Base-by-base conservation (phyloP, 2,888 invertebrate species). In the Andricus quercusramuli region DNA sequence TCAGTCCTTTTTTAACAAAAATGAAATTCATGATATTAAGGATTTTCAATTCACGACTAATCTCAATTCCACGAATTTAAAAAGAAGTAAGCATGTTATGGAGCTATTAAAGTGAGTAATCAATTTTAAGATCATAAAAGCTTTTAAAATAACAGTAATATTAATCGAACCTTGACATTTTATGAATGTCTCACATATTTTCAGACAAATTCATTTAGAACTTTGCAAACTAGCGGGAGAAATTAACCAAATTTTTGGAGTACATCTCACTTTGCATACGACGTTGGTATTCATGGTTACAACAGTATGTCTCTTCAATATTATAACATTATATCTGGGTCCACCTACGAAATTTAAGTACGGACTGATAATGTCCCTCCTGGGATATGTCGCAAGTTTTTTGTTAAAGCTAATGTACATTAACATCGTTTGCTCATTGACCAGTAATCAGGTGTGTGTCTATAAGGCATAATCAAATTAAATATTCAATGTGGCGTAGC, bases 171-270 rank as follows among this genome's bases (percentile, higher is more conserved):
- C 56, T 3, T 9, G n/a, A 56, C 9, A 51, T 20, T 8, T 51
- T 6, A 20, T 51, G 20, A 8, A 9, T 0, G 3, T 56, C n/a
- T n/a, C 8, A 9, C n/a, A n/a, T 3, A n/a, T n/a, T n/a, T 56
- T 3, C 22, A 88, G 88, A 51, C 87, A 86, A 78, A 67, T 87
- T 9, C 88, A 88, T 74, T 81, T 88, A 13, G 84, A 88, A 17
- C 77, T 89, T 8, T 86, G 85, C 51, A 67, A 68, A 20, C 56
- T 81, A n/a, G 65, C 85, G 8, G 84, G 80, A n/a, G 74, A 77
- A 65, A 59, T 86, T 13, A 85, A 82, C 41, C 64, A 81, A 29
- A 76, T 66, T 3, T 85, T 68, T 44, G 83, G 83, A 3, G 62
- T 80, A 29, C 83, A 82, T 66, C 67, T 86, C 25, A 74, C 81